phyloP scores from a whole-genome alignment of 2,888 invertebrate genomes.

The Falcaria lacertinaria region DNA sequence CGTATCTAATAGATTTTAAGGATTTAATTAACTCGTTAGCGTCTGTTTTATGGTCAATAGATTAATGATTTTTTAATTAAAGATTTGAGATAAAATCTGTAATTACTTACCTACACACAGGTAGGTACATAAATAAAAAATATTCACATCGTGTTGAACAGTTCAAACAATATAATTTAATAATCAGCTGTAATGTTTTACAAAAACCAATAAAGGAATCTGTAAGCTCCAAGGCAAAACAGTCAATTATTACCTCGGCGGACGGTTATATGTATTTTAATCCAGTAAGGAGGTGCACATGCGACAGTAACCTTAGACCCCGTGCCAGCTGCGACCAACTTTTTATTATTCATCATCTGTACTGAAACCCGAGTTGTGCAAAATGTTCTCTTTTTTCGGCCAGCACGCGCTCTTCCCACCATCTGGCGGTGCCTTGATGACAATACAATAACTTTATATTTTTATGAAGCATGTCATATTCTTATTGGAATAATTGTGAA shows the following conservation, averaged over 20 bases:
- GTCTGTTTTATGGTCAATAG: background rate
- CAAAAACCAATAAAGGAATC: no score
- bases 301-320: conserved; percentile 69
- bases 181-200: no score
- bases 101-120: background rate
- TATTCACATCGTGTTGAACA: no score
- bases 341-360: conserved; percentile 56
- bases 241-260: background rate
- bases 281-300: conserved; percentile 29
- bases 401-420: conserved; percentile 69
- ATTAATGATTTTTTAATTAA: background rate
- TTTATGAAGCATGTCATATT: no score
- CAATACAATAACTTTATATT: background rate
- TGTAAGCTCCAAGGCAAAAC: no score
- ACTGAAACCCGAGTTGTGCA: conserved; percentile 66
- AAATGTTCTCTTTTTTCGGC: conserved; percentile 46
- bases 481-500: no score
- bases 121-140: background rate
- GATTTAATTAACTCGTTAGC: conserved; percentile 2
- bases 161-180: no score
- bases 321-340: conserved; percentile 55
- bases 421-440: conserved; percentile 47
- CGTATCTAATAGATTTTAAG: background rate
- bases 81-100: background rate
- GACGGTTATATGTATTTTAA: background rate